Evolutionary conservation across 2,113 vertebrate species (phyloP), one percentile per base, ranked within the genome.

Genomic region (Xerus inauris): DNA sequence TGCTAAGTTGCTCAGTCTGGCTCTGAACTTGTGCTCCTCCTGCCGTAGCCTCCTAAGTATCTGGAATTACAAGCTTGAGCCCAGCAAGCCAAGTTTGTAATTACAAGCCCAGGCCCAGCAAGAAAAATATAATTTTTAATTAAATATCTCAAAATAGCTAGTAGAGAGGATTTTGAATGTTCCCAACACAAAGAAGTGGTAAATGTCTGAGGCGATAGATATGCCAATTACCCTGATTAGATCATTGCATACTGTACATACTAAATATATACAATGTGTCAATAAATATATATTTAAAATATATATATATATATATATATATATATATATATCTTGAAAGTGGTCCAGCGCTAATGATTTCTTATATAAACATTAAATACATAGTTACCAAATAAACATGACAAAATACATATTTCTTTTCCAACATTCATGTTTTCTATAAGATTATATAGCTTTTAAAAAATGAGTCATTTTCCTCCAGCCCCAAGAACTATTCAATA

Each of bases 361-460:
- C 72, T 51, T 75, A 5, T 45, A 67, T 51, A 35, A 83, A 62
- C 51, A 49, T 38, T 81, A 80, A 94, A 13, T 84, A 96, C 54
- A 49, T 65, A 90, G 86, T 89, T 89, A 86, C 12, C n/a, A 82
- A 94, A 54, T 47, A 20, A 89, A n/a, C 76, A 32, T 76, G 72
- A 81, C 13, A 94, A 72, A 69, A 88, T 64, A 89, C 22, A 30
- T 92, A 6, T 32, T 94, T 84, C 40, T 95, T 88, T 73, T 69
- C 35, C 64, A 91, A 91, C n/a, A 88, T 69, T 76, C 71, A 67
- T 64, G 22, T 84, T 79, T 92, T 93, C 75, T 75, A 77, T n/a
- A 67, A 69, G 22, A 11, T 47, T 77, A 83, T 32, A 57, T 59
- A 86, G 11, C 1, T 49, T 47, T 90, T 87, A 77, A 86, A 93